Percentiles rank a stretch among this genome's conserved stretches.
Evolutionary conservation across 1,140 invertebrate species (phyloP).

Genomic region (Triops longicaudatus): DNA sequence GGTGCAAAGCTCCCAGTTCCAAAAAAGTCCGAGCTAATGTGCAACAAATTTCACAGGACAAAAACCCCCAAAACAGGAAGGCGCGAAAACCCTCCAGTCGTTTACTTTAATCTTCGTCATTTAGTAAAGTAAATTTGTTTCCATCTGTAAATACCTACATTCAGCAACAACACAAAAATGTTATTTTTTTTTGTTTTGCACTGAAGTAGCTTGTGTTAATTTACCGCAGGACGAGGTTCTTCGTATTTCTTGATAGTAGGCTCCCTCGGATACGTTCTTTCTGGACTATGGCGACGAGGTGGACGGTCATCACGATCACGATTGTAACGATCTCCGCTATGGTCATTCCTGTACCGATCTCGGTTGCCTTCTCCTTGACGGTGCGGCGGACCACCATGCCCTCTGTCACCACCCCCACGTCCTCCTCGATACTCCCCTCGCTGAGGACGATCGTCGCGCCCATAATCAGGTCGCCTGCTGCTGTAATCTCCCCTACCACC

Average conservation of each 20-base stretch:
- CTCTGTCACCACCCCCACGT: neutral
- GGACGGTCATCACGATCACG: neutral
- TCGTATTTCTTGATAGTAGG: neutral
- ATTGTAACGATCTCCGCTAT: neutral
- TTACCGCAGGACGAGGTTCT: neutral
- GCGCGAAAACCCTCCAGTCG: neutral
- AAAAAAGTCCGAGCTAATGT: neutral
- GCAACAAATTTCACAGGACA: constrained; percentile 15
- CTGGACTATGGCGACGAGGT: neutral
- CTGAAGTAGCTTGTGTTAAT: neutral
- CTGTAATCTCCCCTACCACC: neutral
- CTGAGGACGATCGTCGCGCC: constrained; percentile 1
- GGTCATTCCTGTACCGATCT: neutral
- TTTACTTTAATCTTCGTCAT: neutral
- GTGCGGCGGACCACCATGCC: neutral
- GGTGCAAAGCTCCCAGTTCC: neutral
- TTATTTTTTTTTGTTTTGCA: neutral
- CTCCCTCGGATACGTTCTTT: neutral
- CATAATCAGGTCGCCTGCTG: neutral
- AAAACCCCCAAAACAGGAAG: constrained; percentile 7
- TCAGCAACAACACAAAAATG: neutral
- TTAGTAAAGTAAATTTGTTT: neutral
- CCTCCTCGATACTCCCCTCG: neutral
- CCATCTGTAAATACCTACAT: neutral
- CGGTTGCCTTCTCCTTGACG: neutral